Percentiles rank a stretch among this genome's conserved stretches.
Conservation (phyloP, 2,888 invertebrate genomes). For the Lydus trimaculatus region DNA sequence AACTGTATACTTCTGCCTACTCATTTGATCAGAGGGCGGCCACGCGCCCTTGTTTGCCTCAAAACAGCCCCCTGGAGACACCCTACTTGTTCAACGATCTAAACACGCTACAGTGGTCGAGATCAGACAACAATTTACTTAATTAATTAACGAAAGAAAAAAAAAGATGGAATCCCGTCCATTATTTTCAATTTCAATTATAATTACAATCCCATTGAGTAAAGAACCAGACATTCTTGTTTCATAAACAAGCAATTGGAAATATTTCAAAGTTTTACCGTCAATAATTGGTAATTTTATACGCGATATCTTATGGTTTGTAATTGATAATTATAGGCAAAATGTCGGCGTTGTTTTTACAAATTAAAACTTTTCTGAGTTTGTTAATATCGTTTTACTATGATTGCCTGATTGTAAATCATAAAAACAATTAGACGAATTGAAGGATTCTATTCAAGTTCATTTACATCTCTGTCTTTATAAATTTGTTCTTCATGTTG, state of each 20-base stretch:
- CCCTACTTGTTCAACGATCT: background rate
- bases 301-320: background rate
- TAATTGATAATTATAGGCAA: conserved; percentile 23
- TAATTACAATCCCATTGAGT: background rate
- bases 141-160: conserved; percentile 1
- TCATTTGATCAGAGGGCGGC: conserved; percentile 41
- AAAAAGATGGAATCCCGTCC: background rate
- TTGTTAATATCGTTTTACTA: background rate
- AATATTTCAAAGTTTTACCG: background rate
- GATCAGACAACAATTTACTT: background rate
- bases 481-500: too few species aligned
- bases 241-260: background rate
- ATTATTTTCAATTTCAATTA: background rate
- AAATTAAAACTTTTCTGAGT: conserved; percentile 22
- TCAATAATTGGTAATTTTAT: conserved; percentile 1
- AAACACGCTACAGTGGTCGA: background rate
- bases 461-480: too few species aligned
- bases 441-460: background rate
- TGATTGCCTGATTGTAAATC: background rate
- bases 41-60: conserved; percentile 48
- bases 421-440: background rate
- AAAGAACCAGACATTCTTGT: background rate
- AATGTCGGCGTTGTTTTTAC: conserved; percentile 25
- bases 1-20: conserved; percentile 39
- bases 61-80: conserved; percentile 42